Base-by-base conservation (phyloP, 2,888 invertebrate genomes). In the Micropterix aruncella region DNA sequence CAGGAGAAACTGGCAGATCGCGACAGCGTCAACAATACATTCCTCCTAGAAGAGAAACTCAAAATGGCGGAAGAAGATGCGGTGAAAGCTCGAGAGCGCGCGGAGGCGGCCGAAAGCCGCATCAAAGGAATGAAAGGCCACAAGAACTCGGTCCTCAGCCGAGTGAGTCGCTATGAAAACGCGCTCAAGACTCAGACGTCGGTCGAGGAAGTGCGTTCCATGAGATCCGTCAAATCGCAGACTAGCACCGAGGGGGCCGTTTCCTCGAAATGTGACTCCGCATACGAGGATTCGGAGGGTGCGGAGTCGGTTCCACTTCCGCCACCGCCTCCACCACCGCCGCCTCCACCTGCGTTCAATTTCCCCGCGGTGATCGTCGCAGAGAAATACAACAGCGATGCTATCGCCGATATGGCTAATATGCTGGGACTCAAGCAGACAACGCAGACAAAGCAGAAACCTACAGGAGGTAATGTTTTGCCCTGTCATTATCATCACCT, bases 41-140 rank as follows among this genome's bases (percentile, higher is more conserved):
- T 83, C 17, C 59, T 82, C 0, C 71, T 82, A 55, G 82, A 83
- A 52, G 83, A 83, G 58, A 79, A 81, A 53, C 66, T 83, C 27
- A 75, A 70, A 55, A 58, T 82, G 1, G 79, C 78, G 0, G 83
- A 83, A 55, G 75, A 77, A n/a, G 83, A 83, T 52, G 67, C 82
- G 1, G 71, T 74, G 50, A 71, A 70, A 50, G 77, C 79, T 0
- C 48, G 71, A 7, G 72, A 76, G 48, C 60, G 81, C 46, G 81
- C 80, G 0, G 79, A 81, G 54, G 64, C 61, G 42, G 74, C 75
- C 2, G 73, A 74, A 52, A 59, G 56, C 37, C 55, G 57, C 17
- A 55, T 59, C 1, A 60, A 62, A 44, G 57, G 57, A 39, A 50
- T 61, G 16, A 58, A 61, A 40, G 47, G 52, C 5, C 48, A 55